Conservation (phyloP, 2,113 vertebrate genomes). For the Nothoprocta perdicaria region DNA sequence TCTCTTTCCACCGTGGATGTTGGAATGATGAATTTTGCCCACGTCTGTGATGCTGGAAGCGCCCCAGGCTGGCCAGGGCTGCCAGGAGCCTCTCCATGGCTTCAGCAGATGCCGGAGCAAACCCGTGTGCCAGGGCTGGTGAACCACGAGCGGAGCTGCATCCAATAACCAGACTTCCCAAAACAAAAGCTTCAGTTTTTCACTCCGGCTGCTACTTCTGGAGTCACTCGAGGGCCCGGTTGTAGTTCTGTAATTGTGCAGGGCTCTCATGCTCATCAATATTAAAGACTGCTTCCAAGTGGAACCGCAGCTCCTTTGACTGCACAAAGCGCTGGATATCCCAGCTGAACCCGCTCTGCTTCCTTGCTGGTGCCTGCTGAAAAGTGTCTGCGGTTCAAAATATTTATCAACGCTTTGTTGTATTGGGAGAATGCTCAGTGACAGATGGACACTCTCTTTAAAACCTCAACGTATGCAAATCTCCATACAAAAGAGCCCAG, state of each 20-base stretch:
- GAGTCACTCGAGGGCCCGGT: slow-evolving; percentile 47
- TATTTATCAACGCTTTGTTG: slow-evolving; percentile 92
- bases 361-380: slow-evolving; percentile 47
- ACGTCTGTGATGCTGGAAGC: neutral
- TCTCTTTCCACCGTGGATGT: neutral
- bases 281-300: slow-evolving; percentile 58
- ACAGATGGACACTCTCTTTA: slow-evolving; percentile 92
- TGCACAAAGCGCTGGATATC: slow-evolving; percentile 50
- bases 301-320: slow-evolving; percentile 55
- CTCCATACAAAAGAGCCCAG: slow-evolving; percentile 92
- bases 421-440: slow-evolving; percentile 85
- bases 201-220: neutral
- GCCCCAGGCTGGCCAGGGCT: neutral
- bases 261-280: slow-evolving; percentile 63
- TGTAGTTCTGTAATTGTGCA: slow-evolving; percentile 58
- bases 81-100: neutral
- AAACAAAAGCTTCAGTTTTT: slow-evolving; percentile 39
- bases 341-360: slow-evolving; percentile 72
- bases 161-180: neutral
- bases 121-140: neutral
- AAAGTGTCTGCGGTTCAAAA: slow-evolving; percentile 84
- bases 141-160: neutral
- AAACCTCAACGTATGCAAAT: slow-evolving; percentile 89
- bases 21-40: neutral
- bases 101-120: neutral